Percentiles rank a stretch among this genome's conserved stretches.
phyloP scores from a whole-genome alignment of 92 coral and sea anemone genomes.

The Porites lobata region DNA sequence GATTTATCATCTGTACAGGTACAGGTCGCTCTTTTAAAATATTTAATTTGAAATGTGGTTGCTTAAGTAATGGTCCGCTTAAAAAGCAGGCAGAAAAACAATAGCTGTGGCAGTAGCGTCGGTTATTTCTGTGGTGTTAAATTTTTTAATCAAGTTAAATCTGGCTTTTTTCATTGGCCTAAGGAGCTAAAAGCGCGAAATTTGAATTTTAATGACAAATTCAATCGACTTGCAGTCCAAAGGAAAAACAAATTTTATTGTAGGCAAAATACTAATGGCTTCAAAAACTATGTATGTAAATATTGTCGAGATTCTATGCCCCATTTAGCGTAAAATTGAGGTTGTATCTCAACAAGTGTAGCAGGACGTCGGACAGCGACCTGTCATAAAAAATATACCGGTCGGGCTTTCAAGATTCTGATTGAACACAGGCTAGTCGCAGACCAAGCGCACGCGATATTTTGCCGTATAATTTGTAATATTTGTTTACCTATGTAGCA shows the following conservation, averaged over 20 bases:
- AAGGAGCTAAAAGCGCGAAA: slow-evolving; percentile 7
- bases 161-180: slow-evolving; percentile 4
- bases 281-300: slow-evolving; percentile 25
- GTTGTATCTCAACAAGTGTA: background rate
- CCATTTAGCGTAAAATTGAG: slow-evolving; percentile 17
- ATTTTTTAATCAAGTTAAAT: slow-evolving; percentile 12
- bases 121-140: background rate
- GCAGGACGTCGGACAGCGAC: background rate
- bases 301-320: slow-evolving; percentile 21
- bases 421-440: slow-evolving; percentile 29
- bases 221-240: slow-evolving; percentile 20
- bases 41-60: background rate
- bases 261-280: background rate
- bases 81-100: background rate
- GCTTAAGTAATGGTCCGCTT: slow-evolving; percentile 16
- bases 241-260: background rate
- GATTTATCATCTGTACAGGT: slow-evolving; percentile 53
- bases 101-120: slow-evolving; percentile 10
- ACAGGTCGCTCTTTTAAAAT: slow-evolving; percentile 8
- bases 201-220: slow-evolving; percentile 18
- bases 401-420: slow-evolving; percentile 16
- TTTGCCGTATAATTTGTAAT: background rate
- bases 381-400: slow-evolving; percentile 13
- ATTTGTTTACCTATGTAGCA: slow-evolving; percentile 14
- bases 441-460: slow-evolving; percentile 2